These are phyloP conservation scores for Stegostoma tigrinum DNA, from an alignment of 2,113 vertebrate species.

Conservation along the genomic window DNA sequence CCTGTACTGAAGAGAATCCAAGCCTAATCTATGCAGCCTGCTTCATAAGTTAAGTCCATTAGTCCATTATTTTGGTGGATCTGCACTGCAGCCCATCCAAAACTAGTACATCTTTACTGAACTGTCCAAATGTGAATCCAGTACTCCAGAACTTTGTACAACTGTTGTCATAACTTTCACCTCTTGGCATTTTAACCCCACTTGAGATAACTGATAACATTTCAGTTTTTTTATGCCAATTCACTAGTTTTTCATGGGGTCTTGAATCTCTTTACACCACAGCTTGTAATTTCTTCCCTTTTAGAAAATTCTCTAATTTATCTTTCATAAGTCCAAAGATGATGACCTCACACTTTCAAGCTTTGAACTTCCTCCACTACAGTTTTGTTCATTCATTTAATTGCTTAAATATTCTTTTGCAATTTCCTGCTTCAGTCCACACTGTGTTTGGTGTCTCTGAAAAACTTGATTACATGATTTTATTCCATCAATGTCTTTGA, in stretches of 20 bases:
- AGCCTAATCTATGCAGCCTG: background rate
- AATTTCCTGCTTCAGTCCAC: background rate
- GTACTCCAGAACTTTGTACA: background rate
- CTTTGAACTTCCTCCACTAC: background rate
- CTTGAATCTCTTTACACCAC: background rate
- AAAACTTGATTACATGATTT: background rate
- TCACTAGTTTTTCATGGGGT: background rate
- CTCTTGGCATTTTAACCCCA: background rate
- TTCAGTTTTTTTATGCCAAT: background rate
- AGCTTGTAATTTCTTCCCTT: background rate
- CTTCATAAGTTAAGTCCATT: background rate
- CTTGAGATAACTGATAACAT: background rate
- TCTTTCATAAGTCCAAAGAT: background rate
- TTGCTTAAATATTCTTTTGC: background rate
- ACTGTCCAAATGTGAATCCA: background rate
- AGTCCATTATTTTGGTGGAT: background rate
- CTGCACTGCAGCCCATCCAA: background rate
- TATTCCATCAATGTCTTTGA: background rate
- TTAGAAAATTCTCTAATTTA: background rate
- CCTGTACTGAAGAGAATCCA: background rate
- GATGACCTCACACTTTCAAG: background rate
- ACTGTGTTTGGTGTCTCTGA: background rate
- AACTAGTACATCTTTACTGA: background rate
- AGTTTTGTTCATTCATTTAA: background rate
- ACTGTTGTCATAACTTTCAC: background rate